Evolutionary conservation across 1,140 invertebrate species (phyloP), one percentile per base, ranked within the genome.

Genomic region (Heterodera carotae): DNA sequence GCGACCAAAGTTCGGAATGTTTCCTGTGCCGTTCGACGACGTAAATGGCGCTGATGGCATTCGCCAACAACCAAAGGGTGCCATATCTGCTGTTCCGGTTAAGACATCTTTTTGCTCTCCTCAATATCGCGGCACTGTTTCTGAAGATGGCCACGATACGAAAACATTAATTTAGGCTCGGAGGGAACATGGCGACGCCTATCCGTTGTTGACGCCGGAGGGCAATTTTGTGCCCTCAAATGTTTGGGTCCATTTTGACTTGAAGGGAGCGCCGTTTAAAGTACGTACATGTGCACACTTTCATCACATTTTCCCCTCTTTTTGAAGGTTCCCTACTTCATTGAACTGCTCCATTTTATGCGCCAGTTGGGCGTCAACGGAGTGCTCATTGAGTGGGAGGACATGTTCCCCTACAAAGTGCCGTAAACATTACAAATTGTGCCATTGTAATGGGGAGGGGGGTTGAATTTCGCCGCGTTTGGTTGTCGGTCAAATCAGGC

Each of bases 331-430:
- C 88, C 87, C 33, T 93, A 91, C 87, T 91, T 93, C 48, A 91
- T 91, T 82, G 90, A 92, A 70, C 79, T 96, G 0, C 91, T 97
- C 68, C 92, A 92, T 3, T 88, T 94, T 75, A 85, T 97, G 0
- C 92, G 92, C 82, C 90, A 90, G 66, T 87, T 94, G 92, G 93
- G 92, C 27, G 93, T 93, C 0, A 97, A 93, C 64, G 94, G 94
- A 1, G 88, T 97, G 33, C 89, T 97, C 2, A 89, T 97, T 71
- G 96, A 98, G 88, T 98, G 97, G 89, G 96, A 98, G 89, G 96
- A 99, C 84, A 97, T 96, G 93, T 98, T 98, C 89, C 96, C 96
- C 0, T 98, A 93, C 88, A 90, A 89, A 74, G 62, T 66, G 62
- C 10, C 0, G 7, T 25, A 62, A 62, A 25, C 29, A 29, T 31